Base-by-base conservation (phyloP, 2,797 vertebrate species). In the Tinamus major region DNA sequence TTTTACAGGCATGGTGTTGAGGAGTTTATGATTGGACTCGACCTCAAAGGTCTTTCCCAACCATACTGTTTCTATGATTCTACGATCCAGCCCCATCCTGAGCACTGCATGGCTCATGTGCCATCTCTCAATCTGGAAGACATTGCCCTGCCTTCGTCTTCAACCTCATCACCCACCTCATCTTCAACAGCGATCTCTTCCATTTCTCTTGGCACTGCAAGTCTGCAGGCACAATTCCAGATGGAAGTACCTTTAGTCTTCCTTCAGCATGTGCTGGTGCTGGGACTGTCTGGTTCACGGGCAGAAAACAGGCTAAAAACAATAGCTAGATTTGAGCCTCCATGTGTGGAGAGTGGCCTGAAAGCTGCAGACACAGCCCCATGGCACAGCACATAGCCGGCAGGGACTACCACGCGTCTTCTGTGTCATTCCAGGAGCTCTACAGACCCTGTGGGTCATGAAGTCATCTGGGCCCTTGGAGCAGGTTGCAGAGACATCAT, bases 401-500 rank as follows among this genome's bases (percentile, higher is more conserved):
- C 19, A 24, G 70, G 58, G 37, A 12, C 44, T 86, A 62, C 46
- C 26, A 31, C 0, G 0, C 27, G 27, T 87, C 64, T 46, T 67
- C 61, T 95, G 82, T 95, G 19, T 92, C 49, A 46, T 96, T 97
- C 21, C 95, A 99, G 99, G 97, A 99, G 99, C 62, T 98, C 99
- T 64, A 99, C 99, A 0, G 99, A 99, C 93, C 99, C 99, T 0
- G 99, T 99, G 16, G 99, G 99, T 90, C 99, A 99, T 55, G 99
- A 99, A 83, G 99, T 99, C 59, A 99, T 99, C 95, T 99, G 99
- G 99, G 99, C 99, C 18, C 97, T 99, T 1, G 99, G 99, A 41
- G 99, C 99, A 55, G 99, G 99, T 86, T 99, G 99, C 96, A 98
- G 99, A 97, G 99, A 99, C 97, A 99, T 99, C 62, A 99, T 99